These are phyloP conservation scores for Julus scandinavius DNA, from an alignment of 2,888 invertebrate genomes.

Conservation along the genomic window DNA sequence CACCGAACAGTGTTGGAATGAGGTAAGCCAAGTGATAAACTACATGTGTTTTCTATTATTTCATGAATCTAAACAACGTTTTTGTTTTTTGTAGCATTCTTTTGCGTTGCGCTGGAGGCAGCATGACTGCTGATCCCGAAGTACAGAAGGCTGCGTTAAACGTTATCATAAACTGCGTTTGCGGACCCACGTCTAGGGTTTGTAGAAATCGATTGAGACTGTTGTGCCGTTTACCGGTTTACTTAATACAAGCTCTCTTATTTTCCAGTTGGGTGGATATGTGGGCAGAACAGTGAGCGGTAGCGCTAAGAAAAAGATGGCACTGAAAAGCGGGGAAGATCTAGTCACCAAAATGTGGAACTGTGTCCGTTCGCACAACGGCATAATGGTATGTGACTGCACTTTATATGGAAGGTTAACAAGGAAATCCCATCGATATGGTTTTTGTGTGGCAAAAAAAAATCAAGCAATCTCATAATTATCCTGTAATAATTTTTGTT, in stretches of 20 bases:
- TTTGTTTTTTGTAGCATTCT: slow-evolving; percentile 73
- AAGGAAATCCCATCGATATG: background rate
- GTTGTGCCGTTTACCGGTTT: no score
- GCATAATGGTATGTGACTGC: slow-evolving; percentile 81
- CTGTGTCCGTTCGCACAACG: slow-evolving; percentile 91
- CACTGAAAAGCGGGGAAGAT: slow-evolving; percentile 73
- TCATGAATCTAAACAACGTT: background rate
- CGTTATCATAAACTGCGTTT: slow-evolving; percentile 92
- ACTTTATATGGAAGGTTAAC: background rate
- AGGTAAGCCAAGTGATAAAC: slow-evolving; percentile 61
- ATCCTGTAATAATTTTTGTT: slow-evolving; percentile 47
- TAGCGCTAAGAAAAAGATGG: slow-evolving; percentile 63
- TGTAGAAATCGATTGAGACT: slow-evolving; percentile 61
- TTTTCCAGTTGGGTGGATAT: slow-evolving; percentile 62
- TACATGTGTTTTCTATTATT: background rate
- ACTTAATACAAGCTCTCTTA: background rate
- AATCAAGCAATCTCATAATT: background rate
- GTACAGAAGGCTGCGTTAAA: slow-evolving; percentile 79
- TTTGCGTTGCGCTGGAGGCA: slow-evolving; percentile 88
- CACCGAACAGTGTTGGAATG: slow-evolving; percentile 77
- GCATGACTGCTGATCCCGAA: slow-evolving; percentile 81
- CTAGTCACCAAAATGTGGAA: slow-evolving; percentile 94
- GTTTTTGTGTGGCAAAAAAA: no score
- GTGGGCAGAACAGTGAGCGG: slow-evolving; percentile 63
- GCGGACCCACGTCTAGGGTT: slow-evolving; percentile 86